A percentile compares a stretch with the other conserved stretches of the same genome.
Conservation (phyloP, 2,797 vertebrate genomes). For the Botia kubotai region DNA sequence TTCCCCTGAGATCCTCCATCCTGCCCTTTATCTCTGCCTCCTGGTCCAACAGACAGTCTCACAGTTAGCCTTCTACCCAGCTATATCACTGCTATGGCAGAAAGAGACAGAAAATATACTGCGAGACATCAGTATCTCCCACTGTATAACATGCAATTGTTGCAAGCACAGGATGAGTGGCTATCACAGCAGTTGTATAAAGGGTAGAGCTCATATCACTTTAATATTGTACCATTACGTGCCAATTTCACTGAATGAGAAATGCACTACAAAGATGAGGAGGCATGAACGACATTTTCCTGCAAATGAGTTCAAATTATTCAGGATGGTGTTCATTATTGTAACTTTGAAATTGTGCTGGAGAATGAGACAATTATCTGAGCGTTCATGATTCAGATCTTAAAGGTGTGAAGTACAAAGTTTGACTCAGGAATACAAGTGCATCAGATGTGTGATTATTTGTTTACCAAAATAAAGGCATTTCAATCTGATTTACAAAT, state of each 20-base stretch:
- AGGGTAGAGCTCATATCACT: not conserved
- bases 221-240: slow-evolving; percentile 1
- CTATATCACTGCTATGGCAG: slow-evolving; percentile 6
- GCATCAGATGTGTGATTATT: slow-evolving; percentile 3
- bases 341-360: not conserved
- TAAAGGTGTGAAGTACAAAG: not conserved
- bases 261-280: slow-evolving; percentile 9
- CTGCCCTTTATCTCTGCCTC: slow-evolving; percentile 25
- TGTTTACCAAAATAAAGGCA: not conserved
- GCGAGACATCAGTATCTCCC: slow-evolving; percentile 9
- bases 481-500: slow-evolving; percentile 3
- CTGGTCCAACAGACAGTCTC: slow-evolving; percentile 14
- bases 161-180: not conserved
- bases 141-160: slow-evolving; percentile 3
- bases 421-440: not conserved
- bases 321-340: slow-evolving; percentile 11
- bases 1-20: slow-evolving; percentile 14
- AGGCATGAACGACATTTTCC: not conserved
- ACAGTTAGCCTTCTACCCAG: slow-evolving; percentile 1
- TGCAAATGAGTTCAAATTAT: slow-evolving; percentile 24
- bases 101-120: not conserved
- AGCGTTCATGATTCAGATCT: slow-evolving; percentile 13
- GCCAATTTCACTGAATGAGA: slow-evolving; percentile 17
- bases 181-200: slow-evolving; percentile 13
- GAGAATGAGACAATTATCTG: slow-evolving; percentile 17